Evolutionary conservation across 2,888 invertebrate species (phyloP).

Genomic region (Pristionchus japonicus): DNA sequence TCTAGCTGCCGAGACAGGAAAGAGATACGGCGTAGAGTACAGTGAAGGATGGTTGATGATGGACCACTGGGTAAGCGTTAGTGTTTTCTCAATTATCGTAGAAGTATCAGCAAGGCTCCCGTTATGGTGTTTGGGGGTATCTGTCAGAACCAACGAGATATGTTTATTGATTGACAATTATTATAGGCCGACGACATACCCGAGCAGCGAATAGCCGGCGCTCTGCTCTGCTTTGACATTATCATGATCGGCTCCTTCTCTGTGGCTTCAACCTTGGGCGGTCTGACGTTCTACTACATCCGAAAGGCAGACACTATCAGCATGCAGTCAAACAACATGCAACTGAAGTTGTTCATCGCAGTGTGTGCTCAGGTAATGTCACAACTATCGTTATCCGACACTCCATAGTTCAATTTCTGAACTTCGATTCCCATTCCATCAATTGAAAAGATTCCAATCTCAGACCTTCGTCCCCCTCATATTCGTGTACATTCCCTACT

Average conservation of each 20-base stretch:
- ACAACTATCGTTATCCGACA: too few species aligned
- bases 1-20: background rate
- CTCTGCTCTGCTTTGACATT: background rate
- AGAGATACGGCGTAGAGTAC: background rate
- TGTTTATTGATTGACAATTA: background rate
- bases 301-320: background rate
- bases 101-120: too few species aligned
- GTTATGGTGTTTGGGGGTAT: too few species aligned
- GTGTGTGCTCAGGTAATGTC: background rate
- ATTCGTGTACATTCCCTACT: constrained; percentile 11
- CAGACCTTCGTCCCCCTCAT: constrained; percentile 10
- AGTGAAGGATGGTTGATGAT: background rate
- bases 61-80: background rate
- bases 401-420: too few species aligned
- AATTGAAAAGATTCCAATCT: too few species aligned
- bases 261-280: background rate
- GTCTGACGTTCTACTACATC: constrained; percentile 4
- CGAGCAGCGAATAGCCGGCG: background rate
- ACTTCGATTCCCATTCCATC: too few species aligned
- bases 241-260: background rate
- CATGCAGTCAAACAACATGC: background rate
- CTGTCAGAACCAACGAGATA: too few species aligned
- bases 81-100: too few species aligned
- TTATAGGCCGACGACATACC: background rate
- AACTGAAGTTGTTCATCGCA: constrained; percentile 16